Evolutionary conservation across 2,113 vertebrate species (phyloP), one percentile per base, ranked within the genome.

Genomic region (Nettapus auritus): DNA sequence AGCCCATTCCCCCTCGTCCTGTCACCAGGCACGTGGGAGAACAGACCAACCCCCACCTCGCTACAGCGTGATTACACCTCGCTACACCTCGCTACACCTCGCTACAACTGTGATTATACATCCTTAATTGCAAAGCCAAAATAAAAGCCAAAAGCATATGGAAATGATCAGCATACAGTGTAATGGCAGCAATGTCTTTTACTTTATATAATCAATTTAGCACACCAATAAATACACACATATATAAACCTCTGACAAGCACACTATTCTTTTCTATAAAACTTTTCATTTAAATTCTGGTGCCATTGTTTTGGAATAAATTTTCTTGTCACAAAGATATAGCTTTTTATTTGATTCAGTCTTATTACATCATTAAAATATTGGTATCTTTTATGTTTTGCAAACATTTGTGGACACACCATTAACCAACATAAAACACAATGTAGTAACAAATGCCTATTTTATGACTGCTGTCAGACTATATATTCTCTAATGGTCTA

Each of bases 381-480:
- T 96, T 97, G 97, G 68, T 89, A 87, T 97, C 97, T 96, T 98
- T 98, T 98, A 98, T 98, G 97, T 97, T 98, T 98, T 64, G 34
- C 90, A 98, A 98, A 97, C 96, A 97, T 98, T 98, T 98, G 98
- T 94, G 95, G 97, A 97, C 96, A 88, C 55, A 93, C 96, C 96
- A 97, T 98, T 97, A 97, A 96, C 91, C 91, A 95, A 93, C 97
- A 97, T 83, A 88, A 98, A 98, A 96, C 97, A 98, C 82, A 97
- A 94, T 94, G 94, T 95, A 97, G 89, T 97, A 98, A 98, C 97
- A 98, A 98, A 98, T 98, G 97, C 90, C 96, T 76, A 17, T 97
- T 98, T 98, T 98, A 98, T 98, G 97, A 96, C 95, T 96, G 92
- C 97, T 98, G 98, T 98, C 98, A 98, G 97, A 97, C 96, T 97